These are phyloP conservation scores for Luscinia megarhynchos DNA, from an alignment of 2,797 vertebrate genomes.

Conservation along the genomic window DNA sequence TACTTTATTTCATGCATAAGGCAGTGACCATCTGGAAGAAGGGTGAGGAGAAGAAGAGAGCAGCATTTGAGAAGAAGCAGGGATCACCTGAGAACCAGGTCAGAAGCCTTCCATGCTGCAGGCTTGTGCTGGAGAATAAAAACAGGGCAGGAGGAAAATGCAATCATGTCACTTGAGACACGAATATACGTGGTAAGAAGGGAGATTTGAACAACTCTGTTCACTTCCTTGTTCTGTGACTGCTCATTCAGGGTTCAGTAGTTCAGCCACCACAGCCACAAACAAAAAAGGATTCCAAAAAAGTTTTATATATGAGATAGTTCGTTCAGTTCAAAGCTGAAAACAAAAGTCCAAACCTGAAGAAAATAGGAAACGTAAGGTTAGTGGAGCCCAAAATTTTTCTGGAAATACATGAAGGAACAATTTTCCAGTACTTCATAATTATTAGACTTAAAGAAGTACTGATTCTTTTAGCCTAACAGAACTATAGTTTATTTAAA, in stretches of 20 bases:
- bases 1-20: background rate
- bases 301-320: background rate
- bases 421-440: background rate
- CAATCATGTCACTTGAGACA: background rate
- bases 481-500: background rate
- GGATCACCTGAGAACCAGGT: background rate
- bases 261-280: background rate
- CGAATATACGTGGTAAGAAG: background rate
- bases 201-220: background rate
- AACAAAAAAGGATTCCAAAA: background rate
- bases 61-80: background rate
- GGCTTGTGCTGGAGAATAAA: background rate
- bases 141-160: background rate
- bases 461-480: background rate
- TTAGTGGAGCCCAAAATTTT: background rate
- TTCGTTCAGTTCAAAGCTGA: background rate
- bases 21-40: background rate
- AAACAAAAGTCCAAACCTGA: background rate
- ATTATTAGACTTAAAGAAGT: constrained; percentile 1
- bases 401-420: constrained; percentile 7
- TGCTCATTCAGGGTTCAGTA: background rate
- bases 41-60: background rate
- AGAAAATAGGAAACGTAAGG: background rate
- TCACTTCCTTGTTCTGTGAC: background rate
- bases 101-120: background rate